Base-by-base conservation (phyloP, 92 coral and sea anemone species). In the Porites divaricata region DNA sequence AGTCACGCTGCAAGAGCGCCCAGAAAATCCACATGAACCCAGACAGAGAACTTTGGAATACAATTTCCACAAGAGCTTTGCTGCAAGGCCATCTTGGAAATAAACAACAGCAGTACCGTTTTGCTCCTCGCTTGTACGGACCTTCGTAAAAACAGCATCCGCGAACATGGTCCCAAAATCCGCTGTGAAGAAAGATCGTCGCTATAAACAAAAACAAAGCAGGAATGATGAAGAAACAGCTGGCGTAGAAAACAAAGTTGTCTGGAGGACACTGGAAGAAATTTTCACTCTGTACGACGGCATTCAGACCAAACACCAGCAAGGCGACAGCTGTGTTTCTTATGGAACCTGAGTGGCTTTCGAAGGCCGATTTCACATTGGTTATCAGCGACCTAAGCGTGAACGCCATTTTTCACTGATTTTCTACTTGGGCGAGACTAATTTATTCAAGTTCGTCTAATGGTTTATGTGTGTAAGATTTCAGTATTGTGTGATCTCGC, bases 51-150 rank as follows among this genome's bases (percentile, higher is more conserved):
- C 91, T 81, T 48, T 86, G 89, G 28, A 81, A 72, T 4, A 91
- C 13, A 35, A 91, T 84, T 23, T 54, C 90, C 1, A 87, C 50
- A 6, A 93, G 75, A 23, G 78, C 85, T 53, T 83, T 92, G 69
- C 93, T 83, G 80, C 95, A 92, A 14, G 90, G 91, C 98, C 98
- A 94, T 67, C 93, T 87, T 9, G 95, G 98, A 65, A 70, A 93
- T 28, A 89, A 77, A 61, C 89, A 93, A 12, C 93, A 91, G 10
- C 91, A 91, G 62, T 24, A 67, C 15, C 88, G 88, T 70, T 80
- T 91, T 15, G 51, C 41, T 8, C 90, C 88, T 28, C 85, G 79
- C 53, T 28, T 83, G 48, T 86, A 77, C 45, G 73, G 75, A 6
- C 28, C 68, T 59, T 89, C 93, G 15, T 93, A 85, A 81, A 88